These are phyloP conservation scores for Pseudochirops corinnae DNA, from an alignment of 2,797 vertebrate genomes.

Conservation along the genomic window DNA sequence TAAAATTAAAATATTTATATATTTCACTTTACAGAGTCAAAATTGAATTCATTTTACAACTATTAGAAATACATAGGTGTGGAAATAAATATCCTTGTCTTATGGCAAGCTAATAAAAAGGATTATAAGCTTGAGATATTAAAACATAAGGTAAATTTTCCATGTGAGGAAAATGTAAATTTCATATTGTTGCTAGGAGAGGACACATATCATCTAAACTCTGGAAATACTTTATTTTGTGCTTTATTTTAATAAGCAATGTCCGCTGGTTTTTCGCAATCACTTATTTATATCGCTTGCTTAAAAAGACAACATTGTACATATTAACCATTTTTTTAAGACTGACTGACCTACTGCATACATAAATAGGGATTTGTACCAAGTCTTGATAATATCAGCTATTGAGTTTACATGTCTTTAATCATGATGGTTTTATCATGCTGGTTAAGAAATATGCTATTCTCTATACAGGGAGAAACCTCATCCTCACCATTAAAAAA, in stretches of 20 bases:
- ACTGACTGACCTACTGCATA: slow-evolving; percentile 60
- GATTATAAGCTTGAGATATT: slow-evolving; percentile 46
- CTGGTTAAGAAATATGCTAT: slow-evolving; percentile 72
- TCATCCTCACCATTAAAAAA: slow-evolving; percentile 34
- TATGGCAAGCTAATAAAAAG: slow-evolving; percentile 66
- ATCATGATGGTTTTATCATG: slow-evolving; percentile 68
- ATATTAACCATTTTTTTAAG: slow-evolving; percentile 59
- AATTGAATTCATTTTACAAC: slow-evolving; percentile 5
- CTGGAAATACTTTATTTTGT: slow-evolving; percentile 74
- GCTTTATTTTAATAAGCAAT: slow-evolving; percentile 72
- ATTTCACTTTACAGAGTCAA: neutral
- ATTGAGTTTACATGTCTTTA: slow-evolving; percentile 71
- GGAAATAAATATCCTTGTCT: slow-evolving; percentile 27
- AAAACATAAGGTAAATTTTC: slow-evolving; percentile 66
- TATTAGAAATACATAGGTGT: neutral
- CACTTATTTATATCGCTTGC: slow-evolving; percentile 56
- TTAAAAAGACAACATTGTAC: slow-evolving; percentile 46
- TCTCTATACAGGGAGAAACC: neutral
- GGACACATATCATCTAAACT: slow-evolving; percentile 71
- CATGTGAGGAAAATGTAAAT: slow-evolving; percentile 64
- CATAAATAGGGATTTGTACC: slow-evolving; percentile 70
- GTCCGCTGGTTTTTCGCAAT: slow-evolving; percentile 69
- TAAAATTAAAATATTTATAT: neutral
- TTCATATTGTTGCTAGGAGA: slow-evolving; percentile 72
- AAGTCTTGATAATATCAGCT: slow-evolving; percentile 70